Conservation (phyloP, 1,140 invertebrate species). For the Zaprionus africanus region DNA sequence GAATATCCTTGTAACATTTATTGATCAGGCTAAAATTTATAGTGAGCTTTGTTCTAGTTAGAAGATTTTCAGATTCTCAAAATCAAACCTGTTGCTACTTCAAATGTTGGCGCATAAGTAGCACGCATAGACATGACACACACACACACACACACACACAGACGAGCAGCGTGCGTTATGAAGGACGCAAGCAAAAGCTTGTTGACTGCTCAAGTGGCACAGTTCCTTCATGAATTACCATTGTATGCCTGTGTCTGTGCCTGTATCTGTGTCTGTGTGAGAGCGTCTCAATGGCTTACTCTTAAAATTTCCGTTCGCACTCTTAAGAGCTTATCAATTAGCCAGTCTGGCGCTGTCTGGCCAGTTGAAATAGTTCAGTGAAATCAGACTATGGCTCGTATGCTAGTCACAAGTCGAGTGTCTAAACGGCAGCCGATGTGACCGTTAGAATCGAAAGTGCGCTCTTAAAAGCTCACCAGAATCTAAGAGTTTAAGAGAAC, state of each 20-base stretch:
- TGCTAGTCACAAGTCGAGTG: constrained; percentile 6
- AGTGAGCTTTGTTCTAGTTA: not conserved
- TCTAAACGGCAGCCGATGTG: constrained; percentile 7
- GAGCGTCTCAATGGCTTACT: constrained; percentile 33
- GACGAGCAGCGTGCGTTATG: constrained; percentile 36
- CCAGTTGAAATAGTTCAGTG: constrained; percentile 20
- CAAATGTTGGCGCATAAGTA: constrained; percentile 50
- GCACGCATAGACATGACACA: constrained; percentile 24
- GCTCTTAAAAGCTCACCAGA: constrained; percentile 35
- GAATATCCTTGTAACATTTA: not conserved
- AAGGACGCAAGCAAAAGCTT: constrained; percentile 73
- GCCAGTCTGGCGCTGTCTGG: constrained; percentile 29
- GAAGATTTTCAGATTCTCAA: not conserved
- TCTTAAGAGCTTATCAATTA: constrained; percentile 59
- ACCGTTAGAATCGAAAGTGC: not conserved
- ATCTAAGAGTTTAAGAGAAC: constrained; percentile 16
- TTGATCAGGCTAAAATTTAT: not conserved
- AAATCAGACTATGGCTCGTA: not conserved
- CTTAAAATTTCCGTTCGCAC: constrained; percentile 32
- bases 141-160: constrained; percentile 4
- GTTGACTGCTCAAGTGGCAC: constrained; percentile 73
- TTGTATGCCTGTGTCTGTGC: constrained; percentile 7
- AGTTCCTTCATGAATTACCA: constrained; percentile 51
- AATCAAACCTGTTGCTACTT: constrained; percentile 69
- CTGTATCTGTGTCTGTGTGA: not conserved